Evolutionary conservation across 2,797 vertebrate species (phyloP).

Genomic region (Gobionotothen gibberifrons): DNA sequence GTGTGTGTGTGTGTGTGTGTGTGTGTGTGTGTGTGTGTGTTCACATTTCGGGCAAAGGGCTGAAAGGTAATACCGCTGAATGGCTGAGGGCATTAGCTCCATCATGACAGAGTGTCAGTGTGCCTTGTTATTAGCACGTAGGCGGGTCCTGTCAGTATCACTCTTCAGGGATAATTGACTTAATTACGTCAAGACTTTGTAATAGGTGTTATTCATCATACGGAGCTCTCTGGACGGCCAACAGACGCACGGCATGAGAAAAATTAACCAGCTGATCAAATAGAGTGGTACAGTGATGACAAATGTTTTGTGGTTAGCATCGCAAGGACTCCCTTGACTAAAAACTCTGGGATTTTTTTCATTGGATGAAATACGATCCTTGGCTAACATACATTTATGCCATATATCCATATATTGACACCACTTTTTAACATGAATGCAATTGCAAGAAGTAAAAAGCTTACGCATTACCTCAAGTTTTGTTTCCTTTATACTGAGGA

Average conservation of each 20-base stretch:
- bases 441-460: too few relatives aligned
- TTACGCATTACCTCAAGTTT: too few relatives aligned
- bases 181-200: slow-evolving; percentile 36
- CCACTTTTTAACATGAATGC: too few relatives aligned
- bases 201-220: slow-evolving; percentile 31
- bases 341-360: too few relatives aligned
- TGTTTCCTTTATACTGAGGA: too few relatives aligned
- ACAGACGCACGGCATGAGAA: background rate
- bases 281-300: background rate
- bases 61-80: slow-evolving; percentile 57
- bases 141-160: slow-evolving; percentile 22
- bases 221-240: slow-evolving; percentile 13
- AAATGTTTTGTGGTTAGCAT: too few relatives aligned
- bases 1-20: slow-evolving; percentile 83
- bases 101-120: slow-evolving; percentile 28
- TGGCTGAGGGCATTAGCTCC: slow-evolving; percentile 29
- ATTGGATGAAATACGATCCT: too few relatives aligned
- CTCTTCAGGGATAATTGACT: slow-evolving; percentile 36
- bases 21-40: slow-evolving; percentile 28
- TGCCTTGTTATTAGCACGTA: slow-evolving; percentile 45
- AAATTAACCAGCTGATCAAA: background rate
- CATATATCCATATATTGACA: too few relatives aligned
- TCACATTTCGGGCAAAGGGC: slow-evolving; percentile 40
- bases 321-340: too few relatives aligned
- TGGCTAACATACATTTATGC: too few relatives aligned